Conservation (phyloP, 2,113 vertebrate species). For the Dasyprocta punctata region DNA sequence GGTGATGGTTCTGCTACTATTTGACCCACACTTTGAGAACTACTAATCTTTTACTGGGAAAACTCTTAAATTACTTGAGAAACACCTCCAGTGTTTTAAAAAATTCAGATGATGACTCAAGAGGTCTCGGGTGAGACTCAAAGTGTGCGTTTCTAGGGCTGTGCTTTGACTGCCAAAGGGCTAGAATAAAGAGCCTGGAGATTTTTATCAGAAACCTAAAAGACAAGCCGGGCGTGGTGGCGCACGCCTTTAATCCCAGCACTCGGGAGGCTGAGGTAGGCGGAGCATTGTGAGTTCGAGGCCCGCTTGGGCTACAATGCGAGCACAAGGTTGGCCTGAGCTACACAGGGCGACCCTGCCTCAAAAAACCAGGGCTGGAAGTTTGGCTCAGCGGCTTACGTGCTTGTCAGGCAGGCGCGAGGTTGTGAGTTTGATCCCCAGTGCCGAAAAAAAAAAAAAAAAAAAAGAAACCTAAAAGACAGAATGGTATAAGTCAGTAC, state of each 20-base stretch:
- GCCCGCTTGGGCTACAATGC: too few species aligned
- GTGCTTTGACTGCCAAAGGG: not conserved
- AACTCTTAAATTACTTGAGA: not conserved
- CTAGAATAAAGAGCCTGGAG: not conserved
- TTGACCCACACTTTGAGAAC: not conserved
- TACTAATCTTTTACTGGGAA: not conserved
- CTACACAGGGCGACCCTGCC: too few species aligned
- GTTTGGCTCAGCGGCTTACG: too few species aligned
- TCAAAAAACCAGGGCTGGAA: too few species aligned
- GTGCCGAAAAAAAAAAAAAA: too few species aligned
- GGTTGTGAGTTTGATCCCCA: too few species aligned
- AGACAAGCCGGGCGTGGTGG: too few species aligned
- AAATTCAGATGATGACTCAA: not conserved
- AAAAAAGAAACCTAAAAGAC: not conserved
- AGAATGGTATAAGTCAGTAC: not conserved
- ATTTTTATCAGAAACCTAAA: not conserved
- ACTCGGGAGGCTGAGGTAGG: too few species aligned
- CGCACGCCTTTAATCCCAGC: too few species aligned
- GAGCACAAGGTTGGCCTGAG: too few species aligned
- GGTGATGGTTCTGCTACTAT: not conserved
- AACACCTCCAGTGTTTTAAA: not conserved
- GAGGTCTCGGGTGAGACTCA: not conserved
- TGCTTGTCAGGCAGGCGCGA: too few species aligned
- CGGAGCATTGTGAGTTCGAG: too few species aligned
- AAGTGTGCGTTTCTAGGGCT: not conserved